Evolutionary conservation across 1,140 invertebrate genomes (phyloP), one percentile per base, ranked within the genome.

Genomic region (Chelonus insularis): DNA sequence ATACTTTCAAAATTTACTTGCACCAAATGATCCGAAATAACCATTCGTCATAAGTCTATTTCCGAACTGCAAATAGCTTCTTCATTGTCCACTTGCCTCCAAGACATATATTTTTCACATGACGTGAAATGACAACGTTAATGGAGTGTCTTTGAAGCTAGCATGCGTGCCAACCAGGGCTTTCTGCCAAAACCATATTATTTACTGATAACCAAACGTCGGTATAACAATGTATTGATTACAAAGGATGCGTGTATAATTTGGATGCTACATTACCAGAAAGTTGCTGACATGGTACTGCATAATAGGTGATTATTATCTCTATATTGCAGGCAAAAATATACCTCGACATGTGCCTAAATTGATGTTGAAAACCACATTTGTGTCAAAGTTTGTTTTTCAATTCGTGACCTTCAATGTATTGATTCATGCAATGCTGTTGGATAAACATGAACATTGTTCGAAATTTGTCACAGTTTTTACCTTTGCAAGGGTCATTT

Each of bases 121-220:
- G 61, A 63, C 58, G 61, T 39, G 54, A 63, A 58, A 63, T 56
- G 55, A 63, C 48, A 57, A 55, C 55, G 54, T 50, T 58, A 63
- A 63, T 63, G 48, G 58, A 63, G 50, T 55, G 37, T 39, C 23
- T 41, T 18, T 11, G 29, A 12, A 20, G 29, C 23, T 20, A 9
- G 12, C 43, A 21, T 55, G n/a, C 32, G 52, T 55, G 52, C 52
- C 52, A 55, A 55, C 14, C 34, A 9, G 37, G 4, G 18, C 16
- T 20, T 43, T 18, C 1, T 14, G 41, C 14, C 41, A 43, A 39
- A 1, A 6, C 37, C 1, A 8, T 16, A 8, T 14, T 43, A 4
- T 16, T 16, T 14, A 43, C 12, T 7, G 41, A 39, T 18, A 20
- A 16, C 16, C 16, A 43, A 18, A 5, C 14, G 8, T 16, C 39